A percentile compares a stretch with the other conserved stretches of the same genome.
Evolutionary conservation across 2,888 invertebrate genomes (phyloP).

Genomic region (Amphipyra tragopoginis): DNA sequence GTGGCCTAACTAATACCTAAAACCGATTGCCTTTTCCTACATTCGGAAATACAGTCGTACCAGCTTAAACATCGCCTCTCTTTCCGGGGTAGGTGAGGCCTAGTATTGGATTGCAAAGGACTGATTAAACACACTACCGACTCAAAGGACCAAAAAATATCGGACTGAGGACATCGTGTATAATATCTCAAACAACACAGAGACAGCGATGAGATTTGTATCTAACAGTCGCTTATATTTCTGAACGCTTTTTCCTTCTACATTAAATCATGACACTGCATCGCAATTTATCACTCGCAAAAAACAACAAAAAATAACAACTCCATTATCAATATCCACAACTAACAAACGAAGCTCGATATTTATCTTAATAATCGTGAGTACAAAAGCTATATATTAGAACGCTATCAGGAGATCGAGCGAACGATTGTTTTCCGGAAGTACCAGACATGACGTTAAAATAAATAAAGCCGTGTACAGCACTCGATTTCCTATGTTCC

Average conservation of each 20-base stretch:
- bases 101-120: too few species aligned
- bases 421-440: conserved; percentile 80
- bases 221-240: conserved; percentile 15
- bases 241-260: conserved; percentile 9
- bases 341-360: conserved; percentile 35
- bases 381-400: conserved; percentile 65
- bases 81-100: too few species aligned
- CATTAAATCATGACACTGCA: conserved; percentile 34
- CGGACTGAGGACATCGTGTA: too few species aligned
- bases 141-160: too few species aligned
- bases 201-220: conserved; percentile 1
- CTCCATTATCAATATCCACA: conserved; percentile 38
- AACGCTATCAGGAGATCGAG: conserved; percentile 73
- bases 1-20: too few species aligned
- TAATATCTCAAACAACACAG: too few species aligned
- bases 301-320: conserved; percentile 38
- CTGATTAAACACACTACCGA: too few species aligned
- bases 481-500: conserved; percentile 83
- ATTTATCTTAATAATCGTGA: conserved; percentile 59
- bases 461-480: conserved; percentile 82
- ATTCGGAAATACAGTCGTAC: too few species aligned
- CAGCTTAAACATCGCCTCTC: too few species aligned
- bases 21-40: too few species aligned
- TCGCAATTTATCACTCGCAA: conserved; percentile 29
- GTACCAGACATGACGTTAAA: conserved; percentile 84